Evolutionary conservation across 1,140 invertebrate genomes (phyloP).

Genomic region (Vanessa tameamea): DNA sequence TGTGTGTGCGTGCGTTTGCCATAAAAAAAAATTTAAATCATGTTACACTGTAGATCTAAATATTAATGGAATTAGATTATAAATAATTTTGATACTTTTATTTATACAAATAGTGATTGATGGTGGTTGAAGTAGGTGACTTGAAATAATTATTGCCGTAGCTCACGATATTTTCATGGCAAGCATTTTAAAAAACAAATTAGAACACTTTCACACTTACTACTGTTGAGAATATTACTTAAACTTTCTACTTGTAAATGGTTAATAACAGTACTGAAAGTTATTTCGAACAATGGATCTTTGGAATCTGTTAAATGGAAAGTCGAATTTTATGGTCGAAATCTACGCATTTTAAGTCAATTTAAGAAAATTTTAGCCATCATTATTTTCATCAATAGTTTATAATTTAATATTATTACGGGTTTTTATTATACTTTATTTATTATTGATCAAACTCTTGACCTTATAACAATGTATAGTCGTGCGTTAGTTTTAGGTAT

Average conservation of each 20-base stretch:
- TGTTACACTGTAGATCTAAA: too few relatives aligned
- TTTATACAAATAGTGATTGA: too few relatives aligned
- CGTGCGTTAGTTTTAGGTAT: constrained; percentile 35
- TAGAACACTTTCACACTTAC: constrained; percentile 54
- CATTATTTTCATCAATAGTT: background rate
- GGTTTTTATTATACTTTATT: background rate
- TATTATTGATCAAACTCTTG: constrained; percentile 21
- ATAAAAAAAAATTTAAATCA: too few relatives aligned
- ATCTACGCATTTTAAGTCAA: background rate
- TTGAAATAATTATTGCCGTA: background rate
- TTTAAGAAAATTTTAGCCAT: background rate
- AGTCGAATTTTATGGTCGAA: background rate
- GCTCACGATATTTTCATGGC: constrained; percentile 3
- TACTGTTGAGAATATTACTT: constrained; percentile 51
- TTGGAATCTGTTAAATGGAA: constrained; percentile 2
- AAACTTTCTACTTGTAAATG: constrained; percentile 55
- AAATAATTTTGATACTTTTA: too few relatives aligned
- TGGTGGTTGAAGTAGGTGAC: too few relatives aligned
- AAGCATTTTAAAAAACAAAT: background rate
- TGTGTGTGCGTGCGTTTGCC: too few relatives aligned
- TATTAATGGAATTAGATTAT: too few relatives aligned
- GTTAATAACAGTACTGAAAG: constrained; percentile 57
- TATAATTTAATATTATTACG: background rate
- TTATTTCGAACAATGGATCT: constrained; percentile 37
- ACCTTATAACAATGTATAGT: constrained; percentile 34